These are phyloP conservation scores for Idris sp. DNA, from an alignment of 1,140 invertebrate genomes.

Conservation along the genomic window DNA sequence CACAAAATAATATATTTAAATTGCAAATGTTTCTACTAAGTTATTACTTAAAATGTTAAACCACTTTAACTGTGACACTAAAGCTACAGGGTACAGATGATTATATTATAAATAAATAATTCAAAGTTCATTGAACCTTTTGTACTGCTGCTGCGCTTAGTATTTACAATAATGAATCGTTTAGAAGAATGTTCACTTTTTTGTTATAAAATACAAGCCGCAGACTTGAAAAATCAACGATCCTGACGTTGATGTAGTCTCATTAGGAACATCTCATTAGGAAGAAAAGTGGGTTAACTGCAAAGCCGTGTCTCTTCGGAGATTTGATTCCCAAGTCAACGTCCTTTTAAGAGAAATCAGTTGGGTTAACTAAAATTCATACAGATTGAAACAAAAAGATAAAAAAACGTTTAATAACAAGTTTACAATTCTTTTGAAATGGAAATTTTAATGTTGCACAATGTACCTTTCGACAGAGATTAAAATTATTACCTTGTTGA, in stretches of 20 bases:
- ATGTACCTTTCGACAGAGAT: too few relatives aligned
- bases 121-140: not conserved
- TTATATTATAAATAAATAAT: too few relatives aligned
- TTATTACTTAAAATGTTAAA: too few relatives aligned
- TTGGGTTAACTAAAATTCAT: conserved; percentile 33
- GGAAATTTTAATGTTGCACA: conserved; percentile 9
- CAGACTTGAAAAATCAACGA: conserved; percentile 41
- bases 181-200: conserved; percentile 31
- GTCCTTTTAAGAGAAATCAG: conserved; percentile 35
- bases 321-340: conserved; percentile 50
- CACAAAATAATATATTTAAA: too few relatives aligned
- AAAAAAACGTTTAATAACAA: conserved; percentile 19
- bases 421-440: conserved; percentile 1
- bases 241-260: conserved; percentile 56
- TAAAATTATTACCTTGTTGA: too few relatives aligned
- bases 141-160: conserved; percentile 4
- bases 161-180: conserved; percentile 39
- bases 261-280: conserved; percentile 59
- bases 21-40: too few relatives aligned
- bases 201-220: conserved; percentile 43
- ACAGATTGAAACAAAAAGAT: conserved; percentile 30
- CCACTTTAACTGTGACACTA: too few relatives aligned
- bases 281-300: conserved; percentile 59
- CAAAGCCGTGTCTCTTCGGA: conserved; percentile 49
- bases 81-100: too few relatives aligned